These are phyloP conservation scores for Ctenoplectra terminalis DNA, from an alignment of 1,140 invertebrate species.

Conservation along the genomic window DNA sequence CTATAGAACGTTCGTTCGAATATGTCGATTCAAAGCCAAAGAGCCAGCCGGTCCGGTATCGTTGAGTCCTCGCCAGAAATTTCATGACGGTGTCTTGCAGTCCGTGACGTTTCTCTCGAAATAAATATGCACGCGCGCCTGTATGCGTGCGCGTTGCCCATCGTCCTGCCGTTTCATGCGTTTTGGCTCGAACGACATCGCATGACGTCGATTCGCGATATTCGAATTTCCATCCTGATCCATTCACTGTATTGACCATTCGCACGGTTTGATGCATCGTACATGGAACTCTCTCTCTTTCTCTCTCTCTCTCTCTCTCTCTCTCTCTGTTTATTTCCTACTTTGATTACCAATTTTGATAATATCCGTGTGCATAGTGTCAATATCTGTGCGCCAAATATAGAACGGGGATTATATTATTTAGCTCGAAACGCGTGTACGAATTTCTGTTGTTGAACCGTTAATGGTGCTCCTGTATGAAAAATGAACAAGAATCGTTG, in stretches of 20 bases:
- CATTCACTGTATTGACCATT: constrained; percentile 5
- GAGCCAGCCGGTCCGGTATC: neutral
- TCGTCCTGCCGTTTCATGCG: constrained; percentile 32
- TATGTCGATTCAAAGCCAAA: constrained; percentile 34
- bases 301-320: neutral
- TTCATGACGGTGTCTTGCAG: constrained; percentile 42
- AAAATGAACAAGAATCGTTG: neutral
- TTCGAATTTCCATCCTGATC: constrained; percentile 35
- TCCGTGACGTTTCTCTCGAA: constrained; percentile 52
- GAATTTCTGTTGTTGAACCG: neutral
- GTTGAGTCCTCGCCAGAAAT: constrained; percentile 59
- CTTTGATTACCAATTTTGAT: constrained; percentile 39
- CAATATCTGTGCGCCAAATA: constrained; percentile 1
- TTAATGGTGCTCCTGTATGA: neutral
- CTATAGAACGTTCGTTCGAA: neutral
- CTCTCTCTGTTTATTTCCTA: neutral
- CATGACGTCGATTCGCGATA: constrained; percentile 23
- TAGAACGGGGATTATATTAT: neutral
- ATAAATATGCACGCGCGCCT: constrained; percentile 41
- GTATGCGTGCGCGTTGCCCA: neutral
- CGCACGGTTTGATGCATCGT: neutral
- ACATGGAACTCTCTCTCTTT: neutral
- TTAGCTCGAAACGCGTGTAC: neutral
- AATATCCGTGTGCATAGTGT: constrained; percentile 5
- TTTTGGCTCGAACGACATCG: constrained; percentile 10